Conservation (phyloP, 1,140 invertebrate species). For the Megalopta genalis region DNA sequence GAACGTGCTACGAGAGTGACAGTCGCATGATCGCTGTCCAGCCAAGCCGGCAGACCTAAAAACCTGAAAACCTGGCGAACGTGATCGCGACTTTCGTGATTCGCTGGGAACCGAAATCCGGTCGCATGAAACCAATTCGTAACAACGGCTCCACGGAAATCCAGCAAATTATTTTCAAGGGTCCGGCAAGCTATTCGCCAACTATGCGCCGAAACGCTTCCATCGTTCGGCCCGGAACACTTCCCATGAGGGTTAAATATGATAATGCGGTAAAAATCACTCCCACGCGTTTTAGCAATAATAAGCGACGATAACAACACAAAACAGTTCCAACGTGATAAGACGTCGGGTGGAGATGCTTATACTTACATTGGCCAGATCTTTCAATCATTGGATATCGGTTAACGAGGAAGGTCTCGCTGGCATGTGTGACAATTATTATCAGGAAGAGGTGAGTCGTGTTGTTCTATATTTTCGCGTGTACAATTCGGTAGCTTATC, state of each 20-base stretch:
- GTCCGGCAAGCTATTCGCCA: too few relatives aligned
- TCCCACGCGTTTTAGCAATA: neutral
- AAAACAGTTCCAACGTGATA: neutral
- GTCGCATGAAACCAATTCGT: too few relatives aligned
- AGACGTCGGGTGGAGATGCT: constrained; percentile 11
- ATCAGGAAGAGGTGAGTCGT: constrained; percentile 41
- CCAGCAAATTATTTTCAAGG: too few relatives aligned
- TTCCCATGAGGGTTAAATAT: neutral
- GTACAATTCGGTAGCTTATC: too few relatives aligned
- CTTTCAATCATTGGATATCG: constrained; percentile 25
- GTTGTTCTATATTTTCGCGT: neutral
- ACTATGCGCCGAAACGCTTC: neutral
- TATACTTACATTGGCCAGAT: neutral
- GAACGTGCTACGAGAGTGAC: too few relatives aligned
- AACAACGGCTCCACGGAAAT: too few relatives aligned
- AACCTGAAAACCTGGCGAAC: too few relatives aligned
- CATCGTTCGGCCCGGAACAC: neutral
- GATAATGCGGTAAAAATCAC: neutral
- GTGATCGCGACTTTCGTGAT: too few relatives aligned
- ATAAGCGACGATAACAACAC: neutral
- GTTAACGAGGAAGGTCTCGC: neutral
- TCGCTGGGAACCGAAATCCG: too few relatives aligned
- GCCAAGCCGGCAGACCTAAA: too few relatives aligned
- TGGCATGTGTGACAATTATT: constrained; percentile 55
- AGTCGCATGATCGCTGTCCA: too few relatives aligned